Evolutionary conservation across 2,888 invertebrate species (phyloP).

Genomic region (Lymantria monacha): DNA sequence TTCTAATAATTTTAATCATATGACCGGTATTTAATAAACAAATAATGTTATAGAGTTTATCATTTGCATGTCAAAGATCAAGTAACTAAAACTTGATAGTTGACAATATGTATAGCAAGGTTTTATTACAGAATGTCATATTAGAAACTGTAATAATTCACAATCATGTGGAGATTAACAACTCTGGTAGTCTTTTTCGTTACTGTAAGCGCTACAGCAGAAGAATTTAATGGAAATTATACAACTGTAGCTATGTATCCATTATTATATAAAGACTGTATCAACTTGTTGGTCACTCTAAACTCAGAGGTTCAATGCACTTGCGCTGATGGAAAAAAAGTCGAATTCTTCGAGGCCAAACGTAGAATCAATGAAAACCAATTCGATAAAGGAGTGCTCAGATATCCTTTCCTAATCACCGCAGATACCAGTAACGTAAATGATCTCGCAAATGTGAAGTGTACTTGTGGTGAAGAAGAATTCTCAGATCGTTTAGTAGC

Average conservation of each 20-base stretch:
- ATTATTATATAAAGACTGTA: too few species aligned
- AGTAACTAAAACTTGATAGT: too few species aligned
- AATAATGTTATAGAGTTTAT: too few species aligned
- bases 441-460: background rate
- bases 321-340: background rate
- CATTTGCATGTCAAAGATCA: too few species aligned
- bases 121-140: too few species aligned
- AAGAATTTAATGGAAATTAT: too few species aligned
- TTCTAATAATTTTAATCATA: too few species aligned
- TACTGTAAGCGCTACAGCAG: background rate
- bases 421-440: background rate
- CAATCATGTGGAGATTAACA: background rate
- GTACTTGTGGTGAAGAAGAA: background rate
- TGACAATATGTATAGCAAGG: too few species aligned
- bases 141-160: background rate
- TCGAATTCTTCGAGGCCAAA: too few species aligned
- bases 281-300: too few species aligned
- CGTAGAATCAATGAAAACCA: background rate
- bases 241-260: too few species aligned
- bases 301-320: background rate
- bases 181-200: background rate
- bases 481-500: background rate
- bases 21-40: too few species aligned
- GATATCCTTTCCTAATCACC: background rate
- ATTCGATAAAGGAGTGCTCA: background rate